Evolutionary conservation across 2,797 vertebrate genomes (phyloP).

Genomic region (Alexandromys oeconomus): DNA sequence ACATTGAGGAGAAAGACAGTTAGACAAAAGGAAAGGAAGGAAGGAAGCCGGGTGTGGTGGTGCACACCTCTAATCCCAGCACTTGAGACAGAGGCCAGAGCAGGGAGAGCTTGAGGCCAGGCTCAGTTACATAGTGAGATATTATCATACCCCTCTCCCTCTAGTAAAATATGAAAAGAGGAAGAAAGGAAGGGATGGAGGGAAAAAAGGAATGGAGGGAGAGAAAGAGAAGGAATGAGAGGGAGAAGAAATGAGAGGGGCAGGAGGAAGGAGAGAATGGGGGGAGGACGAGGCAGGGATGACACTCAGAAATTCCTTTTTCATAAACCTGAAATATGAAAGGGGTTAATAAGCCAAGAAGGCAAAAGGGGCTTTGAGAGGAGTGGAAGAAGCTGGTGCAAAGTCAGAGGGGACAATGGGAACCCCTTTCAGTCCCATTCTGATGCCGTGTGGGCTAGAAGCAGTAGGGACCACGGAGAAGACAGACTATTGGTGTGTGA

Average conservation of each 20-base stretch:
- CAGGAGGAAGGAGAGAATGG: not conserved
- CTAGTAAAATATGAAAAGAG: not conserved
- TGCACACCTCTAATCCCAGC: not conserved
- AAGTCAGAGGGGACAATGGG: not conserved
- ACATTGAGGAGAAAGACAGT: not conserved
- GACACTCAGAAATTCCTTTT: not conserved
- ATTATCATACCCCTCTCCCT: not conserved
- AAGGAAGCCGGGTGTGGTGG: not conserved
- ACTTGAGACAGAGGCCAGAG: not conserved
- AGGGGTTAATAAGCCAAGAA: not conserved
- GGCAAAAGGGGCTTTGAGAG: conserved; percentile 48
- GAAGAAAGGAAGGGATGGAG: not conserved
- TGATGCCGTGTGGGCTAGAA: not conserved
- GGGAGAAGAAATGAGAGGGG: not conserved
- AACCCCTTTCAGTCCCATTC: not conserved
- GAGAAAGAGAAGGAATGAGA: not conserved
- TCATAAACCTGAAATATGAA: not conserved
- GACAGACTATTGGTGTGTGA: not conserved
- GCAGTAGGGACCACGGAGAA: conserved; percentile 46
- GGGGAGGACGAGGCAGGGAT: not conserved
- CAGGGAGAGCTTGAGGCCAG: not conserved
- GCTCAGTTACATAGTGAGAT: not conserved
- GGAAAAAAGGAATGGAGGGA: not conserved
- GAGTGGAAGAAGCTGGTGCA: not conserved
- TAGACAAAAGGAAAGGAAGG: not conserved